These are phyloP conservation scores for Zenarchopterus dispar DNA, from an alignment of 2,797 vertebrate species.

Conservation along the genomic window DNA sequence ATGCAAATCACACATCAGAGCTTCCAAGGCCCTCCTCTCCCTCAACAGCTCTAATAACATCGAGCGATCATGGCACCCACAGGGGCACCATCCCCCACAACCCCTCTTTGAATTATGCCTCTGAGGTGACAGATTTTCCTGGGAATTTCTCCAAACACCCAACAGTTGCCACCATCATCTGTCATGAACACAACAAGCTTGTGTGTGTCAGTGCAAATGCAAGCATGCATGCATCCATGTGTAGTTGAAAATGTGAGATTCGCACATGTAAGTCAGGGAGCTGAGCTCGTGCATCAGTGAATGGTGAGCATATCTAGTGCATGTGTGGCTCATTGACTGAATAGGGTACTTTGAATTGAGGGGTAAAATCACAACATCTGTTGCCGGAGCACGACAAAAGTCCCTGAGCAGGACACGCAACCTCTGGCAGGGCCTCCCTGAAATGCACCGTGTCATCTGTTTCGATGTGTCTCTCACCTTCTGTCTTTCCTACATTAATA, in stretches of 20 bases:
- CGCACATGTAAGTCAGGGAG: conserved; percentile 35
- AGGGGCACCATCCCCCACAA: conserved; percentile 62
- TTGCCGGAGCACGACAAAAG: conserved; percentile 53
- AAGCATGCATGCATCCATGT: conserved; percentile 13
- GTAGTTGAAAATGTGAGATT: conserved; percentile 36
- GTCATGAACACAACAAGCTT: conserved; percentile 45
- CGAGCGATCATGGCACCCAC: conserved; percentile 63
- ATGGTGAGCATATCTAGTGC: conserved; percentile 42
- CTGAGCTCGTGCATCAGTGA: conserved; percentile 47
- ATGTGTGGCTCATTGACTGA: conserved; percentile 62
- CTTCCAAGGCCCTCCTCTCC: conserved; percentile 55
- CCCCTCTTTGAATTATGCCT: conserved; percentile 60
- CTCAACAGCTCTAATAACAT: conserved; percentile 63
- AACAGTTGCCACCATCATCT: conserved; percentile 70
- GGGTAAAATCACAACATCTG: conserved; percentile 73
- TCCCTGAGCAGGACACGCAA: conserved; percentile 52
- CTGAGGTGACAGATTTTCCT: conserved; percentile 60
- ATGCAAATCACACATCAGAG: conserved; percentile 68
- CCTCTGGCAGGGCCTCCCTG: conserved; percentile 57
- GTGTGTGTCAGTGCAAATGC: conserved; percentile 17
- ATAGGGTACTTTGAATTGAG: conserved; percentile 47
- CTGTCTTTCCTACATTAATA: conserved; percentile 62
- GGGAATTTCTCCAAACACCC: conserved; percentile 68
- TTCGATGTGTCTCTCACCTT: conserved; percentile 68
- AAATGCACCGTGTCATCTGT: conserved; percentile 69